These are phyloP conservation scores for Karalla daura DNA, from an alignment of 2,797 vertebrate genomes.

Conservation along the genomic window DNA sequence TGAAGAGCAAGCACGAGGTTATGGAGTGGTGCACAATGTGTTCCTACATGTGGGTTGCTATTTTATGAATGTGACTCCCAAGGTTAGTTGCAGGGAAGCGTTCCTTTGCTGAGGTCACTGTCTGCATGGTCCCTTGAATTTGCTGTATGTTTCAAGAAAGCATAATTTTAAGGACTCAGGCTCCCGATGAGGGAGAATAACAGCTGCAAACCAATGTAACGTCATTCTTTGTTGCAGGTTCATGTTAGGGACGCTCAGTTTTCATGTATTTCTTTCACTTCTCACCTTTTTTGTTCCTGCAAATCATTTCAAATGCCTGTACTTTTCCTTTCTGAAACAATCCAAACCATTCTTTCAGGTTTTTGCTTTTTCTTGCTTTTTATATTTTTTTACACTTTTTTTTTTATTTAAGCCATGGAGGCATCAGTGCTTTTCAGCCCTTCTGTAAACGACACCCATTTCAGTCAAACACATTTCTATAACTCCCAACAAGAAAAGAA, in stretches of 20 bases:
- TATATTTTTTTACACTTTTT: conserved; percentile 21
- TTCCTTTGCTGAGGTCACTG: conserved; percentile 50
- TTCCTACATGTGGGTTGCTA: conserved; percentile 35
- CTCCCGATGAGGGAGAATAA: conserved; percentile 34
- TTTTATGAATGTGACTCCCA: conserved; percentile 49
- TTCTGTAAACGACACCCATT: conserved; percentile 24
- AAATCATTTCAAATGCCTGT: conserved; percentile 34
- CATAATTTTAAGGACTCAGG: conserved; percentile 47
- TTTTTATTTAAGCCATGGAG: conserved; percentile 4
- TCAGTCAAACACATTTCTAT: conserved; percentile 24
- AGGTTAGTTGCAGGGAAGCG: conserved; percentile 55
- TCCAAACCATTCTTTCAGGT: conserved; percentile 9
- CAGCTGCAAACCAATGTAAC: conserved; percentile 35
- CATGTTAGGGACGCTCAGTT: conserved; percentile 33
- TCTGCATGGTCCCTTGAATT: conserved; percentile 47
- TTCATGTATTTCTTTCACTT: conserved; percentile 30
- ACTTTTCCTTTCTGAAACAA: conserved; percentile 24
- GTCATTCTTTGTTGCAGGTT: conserved; percentile 36
- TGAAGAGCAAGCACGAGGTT: conserved; percentile 11
- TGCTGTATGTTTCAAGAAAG: conserved; percentile 43
- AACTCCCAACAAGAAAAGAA: background rate
- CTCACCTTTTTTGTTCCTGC: background rate
- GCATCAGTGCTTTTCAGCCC: conserved; percentile 12
- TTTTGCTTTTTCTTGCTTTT: conserved; percentile 18
- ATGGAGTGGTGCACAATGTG: conserved; percentile 26